Percentiles rank a stretch among this genome's conserved stretches.
These are phyloP conservation scores for Capitulum mitella DNA, from an alignment of 2,888 invertebrate genomes.

Conservation along the genomic window DNA sequence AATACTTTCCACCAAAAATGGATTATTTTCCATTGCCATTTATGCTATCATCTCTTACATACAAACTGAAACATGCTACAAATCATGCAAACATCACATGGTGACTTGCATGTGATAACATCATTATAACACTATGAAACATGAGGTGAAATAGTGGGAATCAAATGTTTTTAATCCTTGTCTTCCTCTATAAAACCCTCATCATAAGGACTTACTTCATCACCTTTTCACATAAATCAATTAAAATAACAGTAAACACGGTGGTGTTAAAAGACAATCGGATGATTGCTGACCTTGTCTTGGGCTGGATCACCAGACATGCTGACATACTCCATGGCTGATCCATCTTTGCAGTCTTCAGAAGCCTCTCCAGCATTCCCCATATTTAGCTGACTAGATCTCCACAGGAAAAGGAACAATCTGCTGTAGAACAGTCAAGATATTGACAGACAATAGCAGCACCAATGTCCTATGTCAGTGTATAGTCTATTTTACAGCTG, in stretches of 20 bases:
- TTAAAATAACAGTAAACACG: neutral
- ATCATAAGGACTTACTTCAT: neutral
- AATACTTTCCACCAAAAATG: no score
- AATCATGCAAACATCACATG: no score
- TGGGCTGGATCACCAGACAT: neutral
- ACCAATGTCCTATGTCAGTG: no score
- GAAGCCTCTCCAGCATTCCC: neutral
- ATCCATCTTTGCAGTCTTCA: neutral
- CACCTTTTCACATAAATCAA: neutral
- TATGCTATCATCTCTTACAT: no score
- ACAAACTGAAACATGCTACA: neutral
- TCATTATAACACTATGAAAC: neutral
- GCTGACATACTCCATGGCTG: neutral
- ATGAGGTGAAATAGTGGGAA: neutral
- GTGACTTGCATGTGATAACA: neutral
- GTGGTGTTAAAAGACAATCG: no score
- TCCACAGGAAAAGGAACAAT: no score
- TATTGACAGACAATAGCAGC: no score
- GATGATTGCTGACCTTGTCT: neutral
- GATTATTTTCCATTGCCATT: no score
- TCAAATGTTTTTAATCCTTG: neutral
- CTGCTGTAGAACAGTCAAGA: no score
- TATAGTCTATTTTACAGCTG: no score
- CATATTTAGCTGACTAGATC: no score
- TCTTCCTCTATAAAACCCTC: neutral